Percentiles rank a stretch among this genome's conserved stretches.
These are phyloP conservation scores for Jacana jacana DNA, from an alignment of 2,113 vertebrate species.

Conservation along the genomic window DNA sequence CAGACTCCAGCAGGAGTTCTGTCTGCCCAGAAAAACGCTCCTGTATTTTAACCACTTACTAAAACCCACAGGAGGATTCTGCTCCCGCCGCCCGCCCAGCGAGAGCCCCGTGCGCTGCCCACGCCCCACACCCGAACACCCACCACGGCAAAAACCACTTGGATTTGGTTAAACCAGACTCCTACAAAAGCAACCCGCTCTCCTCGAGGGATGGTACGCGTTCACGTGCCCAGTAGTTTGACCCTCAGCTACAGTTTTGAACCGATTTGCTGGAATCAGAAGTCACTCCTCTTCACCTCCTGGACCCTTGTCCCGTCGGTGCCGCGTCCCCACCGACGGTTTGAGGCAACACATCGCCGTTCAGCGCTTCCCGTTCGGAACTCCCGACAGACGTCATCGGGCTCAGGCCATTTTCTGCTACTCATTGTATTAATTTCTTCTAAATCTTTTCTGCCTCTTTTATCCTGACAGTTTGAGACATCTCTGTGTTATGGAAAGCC, in stretches of 20 bases:
- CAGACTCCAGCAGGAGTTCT: not conserved
- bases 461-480: not conserved
- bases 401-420: not conserved
- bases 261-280: not conserved
- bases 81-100: not conserved
- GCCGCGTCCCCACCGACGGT: fast-evolving
- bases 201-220: not conserved
- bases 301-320: not conserved
- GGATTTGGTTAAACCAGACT: not conserved
- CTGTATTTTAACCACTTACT: not conserved
- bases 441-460: not conserved
- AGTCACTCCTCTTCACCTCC: not conserved
- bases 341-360: not conserved
- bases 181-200: not conserved
- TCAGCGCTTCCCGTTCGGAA: not conserved
- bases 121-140: not conserved
- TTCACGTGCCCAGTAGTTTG: not conserved
- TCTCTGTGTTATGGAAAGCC: not conserved
- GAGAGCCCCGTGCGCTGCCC: not conserved
- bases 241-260: not conserved
- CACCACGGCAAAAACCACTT: not conserved
- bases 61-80: not conserved
- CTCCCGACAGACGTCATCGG: not conserved
- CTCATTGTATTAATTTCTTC: not conserved
- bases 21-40: not conserved